Evolutionary conservation across 2,113 vertebrate species (phyloP), one percentile per base, ranked within the genome.

Genomic region (Lates calcarifer): DNA sequence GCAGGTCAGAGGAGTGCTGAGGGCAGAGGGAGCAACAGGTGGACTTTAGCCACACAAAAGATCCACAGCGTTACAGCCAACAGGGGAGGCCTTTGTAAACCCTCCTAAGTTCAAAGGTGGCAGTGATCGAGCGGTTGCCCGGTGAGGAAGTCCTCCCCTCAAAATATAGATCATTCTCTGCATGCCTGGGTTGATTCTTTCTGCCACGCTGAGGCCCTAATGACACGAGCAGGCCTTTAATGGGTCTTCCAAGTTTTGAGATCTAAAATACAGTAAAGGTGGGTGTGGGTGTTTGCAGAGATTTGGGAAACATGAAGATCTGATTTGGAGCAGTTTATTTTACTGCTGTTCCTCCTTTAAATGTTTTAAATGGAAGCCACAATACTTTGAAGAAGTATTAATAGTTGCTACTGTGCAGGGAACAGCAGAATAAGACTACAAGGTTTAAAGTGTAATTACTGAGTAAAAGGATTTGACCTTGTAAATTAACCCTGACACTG

Each of bases 51-150:
- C 45, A 29, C 49, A 92, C 85, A 90, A 89, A 87, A 61, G 64
- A 15, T 63, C 60, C 72, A 35, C 75, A 74, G 66, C 66, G 4
- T 55, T 53, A 26, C 6, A 73, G 79, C 67, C 55, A 63, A 68
- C 49, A 67, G 71, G 84, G 83, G 77, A 72, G 76, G 65, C 49
- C 85, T 74, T 56, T 67, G 73, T 88, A 90, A 92, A 91, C 76
- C 35, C 49, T 62, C 65, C 57, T 41, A 71, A 89, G 92, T 93
- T 95, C 84, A 93, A 89, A 93, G 89, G 91, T 91, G 87, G 72
- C 89, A 90, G 88, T 93, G 92, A 94, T 87, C 79, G 90, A 94
- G 87, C 47, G 69, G 89, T 86, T 79, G 51, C 90, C 79, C 71
- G 43, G 88, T 62, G 35, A 88, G 91, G 84, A 87, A 74, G 70